Percentiles rank a stretch among this genome's conserved stretches.
Conservation (phyloP, 2,888 invertebrate species). For the Agonopterix subpropinquella region DNA sequence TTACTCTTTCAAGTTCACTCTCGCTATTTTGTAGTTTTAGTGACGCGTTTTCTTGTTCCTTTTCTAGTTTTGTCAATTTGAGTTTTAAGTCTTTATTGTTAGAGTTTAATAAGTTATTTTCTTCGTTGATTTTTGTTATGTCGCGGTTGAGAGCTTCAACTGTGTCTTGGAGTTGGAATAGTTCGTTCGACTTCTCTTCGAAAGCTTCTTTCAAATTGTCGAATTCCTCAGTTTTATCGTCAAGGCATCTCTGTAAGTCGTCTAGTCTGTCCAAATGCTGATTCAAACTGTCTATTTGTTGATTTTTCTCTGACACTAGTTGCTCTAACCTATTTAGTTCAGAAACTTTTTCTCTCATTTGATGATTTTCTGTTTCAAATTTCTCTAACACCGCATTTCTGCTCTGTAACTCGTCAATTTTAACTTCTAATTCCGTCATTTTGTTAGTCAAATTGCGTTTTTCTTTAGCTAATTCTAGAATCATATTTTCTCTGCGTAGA, state of each 20-base stretch:
- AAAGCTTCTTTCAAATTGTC: slow-evolving; percentile 64
- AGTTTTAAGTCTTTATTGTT: slow-evolving; percentile 54
- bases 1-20: slow-evolving; percentile 50
- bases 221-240: slow-evolving; percentile 66
- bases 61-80: slow-evolving; percentile 56
- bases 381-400: slow-evolving; percentile 52
- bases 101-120: slow-evolving; percentile 52
- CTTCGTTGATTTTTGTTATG: slow-evolving; percentile 52
- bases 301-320: slow-evolving; percentile 72
- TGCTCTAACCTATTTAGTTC: slow-evolving; percentile 70
- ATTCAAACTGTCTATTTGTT: slow-evolving; percentile 69
- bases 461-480: slow-evolving; percentile 73
- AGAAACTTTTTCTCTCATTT: slow-evolving; percentile 63
- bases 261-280: slow-evolving; percentile 66
- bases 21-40: slow-evolving; percentile 57
- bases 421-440: slow-evolving; percentile 66
- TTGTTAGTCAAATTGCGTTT: slow-evolving; percentile 70
- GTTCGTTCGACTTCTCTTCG: slow-evolving; percentile 57
- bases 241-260: slow-evolving; percentile 64
- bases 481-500: slow-evolving; percentile 74
- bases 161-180: slow-evolving; percentile 57
- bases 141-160: slow-evolving; percentile 48
- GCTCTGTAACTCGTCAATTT: slow-evolving; percentile 63
- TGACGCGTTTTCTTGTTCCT: slow-evolving; percentile 62
- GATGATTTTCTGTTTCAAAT: slow-evolving; percentile 56